Evolutionary conservation across 2,113 vertebrate species (phyloP).

Genomic region (Vanacampus margaritifer): DNA sequence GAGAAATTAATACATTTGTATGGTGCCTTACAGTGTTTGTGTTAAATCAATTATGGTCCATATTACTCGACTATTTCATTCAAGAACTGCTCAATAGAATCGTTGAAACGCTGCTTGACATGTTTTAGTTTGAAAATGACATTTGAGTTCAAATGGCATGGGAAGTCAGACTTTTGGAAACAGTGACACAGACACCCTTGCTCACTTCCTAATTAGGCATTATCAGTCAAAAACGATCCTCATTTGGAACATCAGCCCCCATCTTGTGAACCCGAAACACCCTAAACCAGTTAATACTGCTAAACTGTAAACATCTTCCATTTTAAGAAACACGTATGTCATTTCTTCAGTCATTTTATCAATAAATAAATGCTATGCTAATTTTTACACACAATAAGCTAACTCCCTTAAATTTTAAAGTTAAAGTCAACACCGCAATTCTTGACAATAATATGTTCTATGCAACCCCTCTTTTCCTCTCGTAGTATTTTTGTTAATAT

Average conservation of each 20-base stretch:
- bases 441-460: no score
- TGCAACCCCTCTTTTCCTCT: no score
- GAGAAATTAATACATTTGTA: slow-evolving; percentile 10
- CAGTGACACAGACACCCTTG: neutral
- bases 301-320: neutral
- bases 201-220: neutral
- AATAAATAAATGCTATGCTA: no score
- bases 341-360: neutral
- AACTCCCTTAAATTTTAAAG: no score
- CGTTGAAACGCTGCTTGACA: neutral
- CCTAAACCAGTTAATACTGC: neutral
- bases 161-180: slow-evolving; percentile 7
- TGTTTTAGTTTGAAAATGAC: neutral
- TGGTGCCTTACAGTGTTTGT: neutral
- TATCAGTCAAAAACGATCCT: neutral
- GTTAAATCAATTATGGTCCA: neutral
- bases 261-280: neutral
- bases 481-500: no score
- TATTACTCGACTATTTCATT: neutral
- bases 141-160: neutral
- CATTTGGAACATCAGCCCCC: neutral
- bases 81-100: neutral
- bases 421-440: no score
- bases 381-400: neutral
- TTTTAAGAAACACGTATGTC: no score